These are phyloP conservation scores for Glomeris marginata DNA, from an alignment of 2,888 invertebrate species.

Conservation along the genomic window DNA sequence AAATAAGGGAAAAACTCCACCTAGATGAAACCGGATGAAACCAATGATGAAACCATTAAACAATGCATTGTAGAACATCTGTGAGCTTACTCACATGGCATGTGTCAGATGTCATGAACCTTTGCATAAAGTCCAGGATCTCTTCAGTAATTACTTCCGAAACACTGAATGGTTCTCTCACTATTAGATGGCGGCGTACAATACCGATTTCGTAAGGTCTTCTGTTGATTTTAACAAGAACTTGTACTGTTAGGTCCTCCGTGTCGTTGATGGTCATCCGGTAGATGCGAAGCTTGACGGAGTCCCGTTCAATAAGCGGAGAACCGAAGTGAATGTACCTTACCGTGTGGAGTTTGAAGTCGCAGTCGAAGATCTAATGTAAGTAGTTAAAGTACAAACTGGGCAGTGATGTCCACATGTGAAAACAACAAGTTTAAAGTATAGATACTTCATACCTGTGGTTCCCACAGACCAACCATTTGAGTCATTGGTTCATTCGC, in stretches of 20 bases:
- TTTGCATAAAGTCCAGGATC: conserved; percentile 23
- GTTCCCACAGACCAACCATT: conserved; percentile 27
- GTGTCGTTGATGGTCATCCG: conserved; percentile 20
- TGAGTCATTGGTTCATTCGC: conserved; percentile 28
- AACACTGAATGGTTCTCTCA: conserved; percentile 26
- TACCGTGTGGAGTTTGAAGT: conserved; percentile 25
- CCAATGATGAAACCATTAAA: too few relatives aligned
- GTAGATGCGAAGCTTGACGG: conserved; percentile 25
- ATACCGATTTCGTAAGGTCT: conserved; percentile 25
- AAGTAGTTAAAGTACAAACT: too few relatives aligned
- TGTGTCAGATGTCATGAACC: too few relatives aligned
- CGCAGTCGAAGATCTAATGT: conserved; percentile 30
- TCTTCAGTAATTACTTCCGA: conserved; percentile 27
- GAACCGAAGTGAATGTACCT: conserved; percentile 29
- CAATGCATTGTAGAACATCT: too few relatives aligned
- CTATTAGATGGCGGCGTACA: conserved; percentile 22
- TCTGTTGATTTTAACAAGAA: conserved; percentile 24
- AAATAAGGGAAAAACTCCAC: too few relatives aligned
- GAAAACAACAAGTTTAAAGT: too few relatives aligned
- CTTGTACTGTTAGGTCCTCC: conserved; percentile 19
- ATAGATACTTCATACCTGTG: conserved; percentile 24
- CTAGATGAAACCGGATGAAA: too few relatives aligned
- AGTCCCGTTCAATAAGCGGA: conserved; percentile 26
- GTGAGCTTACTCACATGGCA: too few relatives aligned
- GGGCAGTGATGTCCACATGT: too few relatives aligned